Conservation (phyloP, 2,113 vertebrate genomes). For the Channa argus region DNA sequence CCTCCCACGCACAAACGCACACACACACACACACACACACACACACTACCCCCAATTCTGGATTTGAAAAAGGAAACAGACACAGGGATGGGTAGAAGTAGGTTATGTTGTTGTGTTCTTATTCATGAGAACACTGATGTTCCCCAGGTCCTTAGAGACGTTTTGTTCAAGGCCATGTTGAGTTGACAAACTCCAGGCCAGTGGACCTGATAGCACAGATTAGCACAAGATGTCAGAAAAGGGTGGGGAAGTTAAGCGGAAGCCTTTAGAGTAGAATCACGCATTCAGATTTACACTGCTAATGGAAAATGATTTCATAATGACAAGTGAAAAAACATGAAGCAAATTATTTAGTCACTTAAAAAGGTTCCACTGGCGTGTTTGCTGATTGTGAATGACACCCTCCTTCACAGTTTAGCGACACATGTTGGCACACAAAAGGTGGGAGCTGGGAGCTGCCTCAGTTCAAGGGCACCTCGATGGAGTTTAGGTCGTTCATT, state of each 20-base stretch:
- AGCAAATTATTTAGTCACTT: not conserved
- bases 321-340: not conserved
- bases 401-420: slow-evolving; percentile 58
- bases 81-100: slow-evolving; percentile 65
- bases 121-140: slow-evolving; percentile 74
- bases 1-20: not conserved
- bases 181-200: slow-evolving; percentile 63
- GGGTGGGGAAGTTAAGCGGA: not conserved
- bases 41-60: slow-evolving; percentile 20
- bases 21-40: slow-evolving; percentile 21
- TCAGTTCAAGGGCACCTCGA: slow-evolving; percentile 62
- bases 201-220: slow-evolving; percentile 70
- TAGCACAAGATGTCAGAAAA: slow-evolving; percentile 49
- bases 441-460: slow-evolving; percentile 45
- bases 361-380: slow-evolving; percentile 18
- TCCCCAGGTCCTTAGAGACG: slow-evolving; percentile 72
- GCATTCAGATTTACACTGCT: not conserved
- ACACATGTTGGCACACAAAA: slow-evolving; percentile 51
- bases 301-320: not conserved
- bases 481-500: slow-evolving; percentile 52
- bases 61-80: slow-evolving; percentile 55
- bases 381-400: slow-evolving; percentile 51
- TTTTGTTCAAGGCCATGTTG: slow-evolving; percentile 76
- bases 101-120: slow-evolving; percentile 79
- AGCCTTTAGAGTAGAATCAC: not conserved